These are phyloP conservation scores for Aradus depressus DNA, from an alignment of 2,888 invertebrate genomes.

Conservation along the genomic window DNA sequence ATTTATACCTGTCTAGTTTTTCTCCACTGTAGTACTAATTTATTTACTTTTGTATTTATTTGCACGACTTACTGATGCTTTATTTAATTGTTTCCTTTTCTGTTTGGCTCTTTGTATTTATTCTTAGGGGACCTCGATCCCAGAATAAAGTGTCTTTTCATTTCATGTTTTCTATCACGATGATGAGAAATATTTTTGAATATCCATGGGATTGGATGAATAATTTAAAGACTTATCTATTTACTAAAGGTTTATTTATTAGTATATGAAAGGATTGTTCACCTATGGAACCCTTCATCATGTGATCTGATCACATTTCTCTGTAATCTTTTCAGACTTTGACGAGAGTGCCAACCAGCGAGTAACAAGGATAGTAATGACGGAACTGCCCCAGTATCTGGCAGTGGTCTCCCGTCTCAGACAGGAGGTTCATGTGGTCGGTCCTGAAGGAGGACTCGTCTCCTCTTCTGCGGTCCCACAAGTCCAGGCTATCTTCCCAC, in stretches of 20 bases:
- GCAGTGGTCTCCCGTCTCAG: slow-evolving; percentile 89
- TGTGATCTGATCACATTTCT: neutral
- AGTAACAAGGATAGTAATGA: slow-evolving; percentile 87
- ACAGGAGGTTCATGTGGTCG: slow-evolving; percentile 94
- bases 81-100: no score
- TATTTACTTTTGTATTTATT: no score
- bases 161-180: no score
- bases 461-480: slow-evolving; percentile 88
- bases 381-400: slow-evolving; percentile 96
- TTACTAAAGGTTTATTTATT: no score
- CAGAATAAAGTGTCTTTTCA: no score
- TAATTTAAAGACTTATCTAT: neutral
- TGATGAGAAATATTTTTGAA: slow-evolving; percentile 30
- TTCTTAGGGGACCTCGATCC: no score
- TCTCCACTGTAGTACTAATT: no score
- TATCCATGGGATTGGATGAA: neutral
- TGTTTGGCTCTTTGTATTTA: no score
- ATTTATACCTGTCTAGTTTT: no score
- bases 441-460: slow-evolving; percentile 94
- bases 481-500: slow-evolving; percentile 79
- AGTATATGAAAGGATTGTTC: neutral
- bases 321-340: slow-evolving; percentile 12
- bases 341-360: slow-evolving; percentile 38
- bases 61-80: no score
- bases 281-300: no score